Evolutionary conservation across 2,797 vertebrate genomes (phyloP), one percentile per base, ranked within the genome.

Genomic region (Lates japonicus): DNA sequence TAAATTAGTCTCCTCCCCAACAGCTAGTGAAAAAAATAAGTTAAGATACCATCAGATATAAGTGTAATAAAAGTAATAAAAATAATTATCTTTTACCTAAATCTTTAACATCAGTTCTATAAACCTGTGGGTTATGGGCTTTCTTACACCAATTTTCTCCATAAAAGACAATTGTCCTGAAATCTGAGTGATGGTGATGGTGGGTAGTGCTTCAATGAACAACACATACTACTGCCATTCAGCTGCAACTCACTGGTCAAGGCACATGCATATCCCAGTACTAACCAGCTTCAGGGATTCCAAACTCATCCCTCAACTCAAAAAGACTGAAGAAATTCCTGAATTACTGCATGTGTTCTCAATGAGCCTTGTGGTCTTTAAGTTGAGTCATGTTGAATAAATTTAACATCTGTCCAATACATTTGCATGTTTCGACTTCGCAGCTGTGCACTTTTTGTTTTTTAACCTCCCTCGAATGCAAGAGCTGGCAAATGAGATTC

Each of bases 401-500:
- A 64, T 74, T 3, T 4, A 49, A 37, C 7, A 37, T 70, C 46
- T 58, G 65, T 70, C 39, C 31, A 31, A 25, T 55, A 7, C 33
- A 39, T 42, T 48, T 41, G 4, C n/a, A 58, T 42, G 31, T 76
- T 51, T 49, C 48, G 33, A 78, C 29, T 66, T 44, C 58, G 31
- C 41, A 68, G 59, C 49, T 33, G 31, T 35, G 33, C 13, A 41
- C 25, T 13, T 25, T 35, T 58, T 29, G 25, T 29, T 29, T 29
- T 29, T 29, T 16, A 35, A 7, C 11, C 33, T 44, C 13, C 16
- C 60, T 46, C 37, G 13, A 61, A 17, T 20, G 7, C 57, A 41
- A 51, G 17, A 5, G n/a, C 31, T 61, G 44, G 35, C 19, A 59
- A 75, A 70, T 72, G n/a, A 33, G 58, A 71, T 52, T 46, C 19